A percentile compares a stretch with the other conserved stretches of the same genome.
phyloP scores from a whole-genome alignment of 1,140 invertebrate species.

The Latrodectus geometricus region DNA sequence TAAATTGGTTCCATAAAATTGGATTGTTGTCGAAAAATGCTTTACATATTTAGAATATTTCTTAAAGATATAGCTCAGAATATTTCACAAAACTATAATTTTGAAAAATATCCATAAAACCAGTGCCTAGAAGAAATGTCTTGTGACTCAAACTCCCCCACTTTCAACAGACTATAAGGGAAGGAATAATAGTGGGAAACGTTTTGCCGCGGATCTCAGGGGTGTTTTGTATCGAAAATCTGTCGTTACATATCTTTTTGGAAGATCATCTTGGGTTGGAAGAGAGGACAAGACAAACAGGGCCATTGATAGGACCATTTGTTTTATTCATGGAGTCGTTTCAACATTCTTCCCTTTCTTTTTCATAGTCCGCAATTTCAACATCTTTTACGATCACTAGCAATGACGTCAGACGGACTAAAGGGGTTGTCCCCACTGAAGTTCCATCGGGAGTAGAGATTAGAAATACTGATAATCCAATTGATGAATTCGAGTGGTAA shows the following conservation, averaged over 20 bases:
- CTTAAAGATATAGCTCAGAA: no score
- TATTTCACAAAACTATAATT: no score
- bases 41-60: no score
- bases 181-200: background rate
- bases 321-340: constrained; percentile 34
- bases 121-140: background rate
- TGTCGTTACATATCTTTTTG: constrained; percentile 23
- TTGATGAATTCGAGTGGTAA: background rate
- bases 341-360: constrained; percentile 1
- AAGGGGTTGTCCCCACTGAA: background rate
- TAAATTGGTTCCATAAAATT: no score
- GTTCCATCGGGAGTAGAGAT: background rate
- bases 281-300: constrained; percentile 28
- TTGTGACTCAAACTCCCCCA: background rate
- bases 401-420: background rate
- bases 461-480: background rate
- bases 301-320: constrained; percentile 35
- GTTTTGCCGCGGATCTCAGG: background rate
- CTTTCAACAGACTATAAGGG: background rate
- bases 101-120: background rate
- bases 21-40: no score
- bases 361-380: background rate
- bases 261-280: background rate
- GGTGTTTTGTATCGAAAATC: constrained; percentile 12
- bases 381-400: background rate